Evolutionary conservation across 1,140 invertebrate species (phyloP).

Genomic region (Ridgeia piscesae): DNA sequence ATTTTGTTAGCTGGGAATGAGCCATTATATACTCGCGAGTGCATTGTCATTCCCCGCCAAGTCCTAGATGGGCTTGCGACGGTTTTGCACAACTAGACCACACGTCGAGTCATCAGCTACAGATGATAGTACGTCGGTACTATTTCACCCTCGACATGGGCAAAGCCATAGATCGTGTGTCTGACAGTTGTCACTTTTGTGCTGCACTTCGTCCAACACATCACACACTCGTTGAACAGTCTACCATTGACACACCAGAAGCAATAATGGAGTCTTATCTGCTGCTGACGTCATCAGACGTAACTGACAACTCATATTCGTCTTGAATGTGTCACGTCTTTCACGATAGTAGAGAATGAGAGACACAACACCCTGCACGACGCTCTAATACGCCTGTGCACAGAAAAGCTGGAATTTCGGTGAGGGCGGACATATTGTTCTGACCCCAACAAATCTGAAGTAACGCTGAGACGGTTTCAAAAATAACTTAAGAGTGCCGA

Average conservation of each 20-base stretch:
- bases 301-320: slow-evolving; percentile 12
- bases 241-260: slow-evolving; percentile 26
- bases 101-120: not conserved
- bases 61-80: not conserved
- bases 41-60: not conserved
- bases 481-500: too few species aligned
- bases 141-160: slow-evolving; percentile 34
- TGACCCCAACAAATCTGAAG: too few species aligned
- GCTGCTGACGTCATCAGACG: slow-evolving; percentile 26
- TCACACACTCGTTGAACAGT: slow-evolving; percentile 16
- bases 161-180: slow-evolving; percentile 21
- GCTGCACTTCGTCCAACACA: slow-evolving; percentile 25
- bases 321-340: slow-evolving; percentile 18
- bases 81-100: not conserved
- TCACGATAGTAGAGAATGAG: not conserved
- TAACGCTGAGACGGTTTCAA: too few species aligned
- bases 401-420: too few species aligned
- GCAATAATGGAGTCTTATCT: slow-evolving; percentile 30
- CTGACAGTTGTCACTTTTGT: slow-evolving; percentile 27
- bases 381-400: not conserved
- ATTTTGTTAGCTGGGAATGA: too few species aligned
- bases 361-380: not conserved
- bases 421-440: too few species aligned
- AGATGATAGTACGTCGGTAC: not conserved
- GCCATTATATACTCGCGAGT: not conserved